phyloP scores from a whole-genome alignment of 2,797 vertebrate species.

The Gadopsis bispinosus region DNA sequence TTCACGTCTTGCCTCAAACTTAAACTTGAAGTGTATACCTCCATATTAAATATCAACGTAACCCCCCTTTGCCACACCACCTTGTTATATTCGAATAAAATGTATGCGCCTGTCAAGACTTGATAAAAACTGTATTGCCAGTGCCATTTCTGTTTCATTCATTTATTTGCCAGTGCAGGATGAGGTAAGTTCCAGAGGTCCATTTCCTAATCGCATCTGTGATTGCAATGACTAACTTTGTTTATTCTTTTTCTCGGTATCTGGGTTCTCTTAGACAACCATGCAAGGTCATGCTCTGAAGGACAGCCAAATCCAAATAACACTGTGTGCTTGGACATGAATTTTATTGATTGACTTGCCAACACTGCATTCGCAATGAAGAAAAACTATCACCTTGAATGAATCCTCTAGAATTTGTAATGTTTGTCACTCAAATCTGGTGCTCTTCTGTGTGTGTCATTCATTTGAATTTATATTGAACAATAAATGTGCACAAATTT shows the following conservation, averaged over 20 bases:
- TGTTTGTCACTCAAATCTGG: not conserved
- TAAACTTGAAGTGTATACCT: not conserved
- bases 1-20: not conserved
- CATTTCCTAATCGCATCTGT: slow-evolving; percentile 68
- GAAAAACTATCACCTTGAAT: not conserved
- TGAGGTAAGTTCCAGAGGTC: slow-evolving; percentile 63
- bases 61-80: not conserved
- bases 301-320: slow-evolving; percentile 70
- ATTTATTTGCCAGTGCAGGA: slow-evolving; percentile 28
- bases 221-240: slow-evolving; percentile 78
- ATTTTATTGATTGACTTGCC: slow-evolving; percentile 40
- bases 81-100: slow-evolving; percentile 10
- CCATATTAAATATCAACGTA: slow-evolving; percentile 7
- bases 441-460: not conserved
- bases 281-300: slow-evolving; percentile 73
- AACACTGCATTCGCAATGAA: slow-evolving; percentile 14
- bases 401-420: not conserved
- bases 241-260: slow-evolving; percentile 69
- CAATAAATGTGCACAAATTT: not conserved
- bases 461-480: not conserved
- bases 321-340: slow-evolving; percentile 44
- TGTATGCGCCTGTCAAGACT: not conserved
- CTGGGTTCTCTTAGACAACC: slow-evolving; percentile 64
- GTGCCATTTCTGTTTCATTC: slow-evolving; percentile 36
- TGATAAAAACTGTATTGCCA: not conserved